Evolutionary conservation across 64 coral and sea anemone species (phyloP), one percentile per base, ranked within the genome.

Genomic region (Dendronephthya gigantea): DNA sequence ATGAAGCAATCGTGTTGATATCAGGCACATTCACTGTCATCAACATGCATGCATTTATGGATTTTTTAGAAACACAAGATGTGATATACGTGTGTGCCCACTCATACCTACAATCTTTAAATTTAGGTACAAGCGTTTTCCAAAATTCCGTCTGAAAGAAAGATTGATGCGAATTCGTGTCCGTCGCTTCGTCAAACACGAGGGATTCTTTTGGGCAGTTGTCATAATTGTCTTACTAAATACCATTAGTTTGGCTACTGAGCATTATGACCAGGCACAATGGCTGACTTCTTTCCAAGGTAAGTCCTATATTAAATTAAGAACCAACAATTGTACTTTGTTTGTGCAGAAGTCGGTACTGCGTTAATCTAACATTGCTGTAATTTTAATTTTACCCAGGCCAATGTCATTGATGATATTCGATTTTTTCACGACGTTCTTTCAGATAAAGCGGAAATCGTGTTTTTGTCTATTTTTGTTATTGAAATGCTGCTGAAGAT

Each of bases 401-500:
- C 50, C n/a, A n/a, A n/a, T n/a, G n/a, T n/a, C n/a, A n/a, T n/a
- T n/a, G n/a, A n/a, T n/a, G n/a, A n/a, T n/a, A n/a, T n/a, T n/a
- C n/a, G n/a, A n/a, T n/a, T 68, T 17, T 40, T 37, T 66, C 23
- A 36, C 12, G 83, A 69, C 28, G 19, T 56, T 87, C 39, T 92
- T 48, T 83, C 86, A 98, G 95, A 88, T 34, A 35, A 7, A 9
- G 90, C 95, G 12, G 95, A 93, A 55, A 56, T 87, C 30, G 83
- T 88, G 0, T 98, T 98, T 89, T 48, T 98, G 39, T 15, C 82
- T 9, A 65, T 98, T 16, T 98, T 98, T 86, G 83, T 91, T 7
- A 59, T 98, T 37, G 95, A 98, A 89, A 98, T 98, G 95, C 35
- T 93, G 47, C 86, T 98, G 35, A 98, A 98, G 68, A 93, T 98